Evolutionary conservation across 2,888 invertebrate species (phyloP).

Genomic region (Temnothorax rugatulus): DNA sequence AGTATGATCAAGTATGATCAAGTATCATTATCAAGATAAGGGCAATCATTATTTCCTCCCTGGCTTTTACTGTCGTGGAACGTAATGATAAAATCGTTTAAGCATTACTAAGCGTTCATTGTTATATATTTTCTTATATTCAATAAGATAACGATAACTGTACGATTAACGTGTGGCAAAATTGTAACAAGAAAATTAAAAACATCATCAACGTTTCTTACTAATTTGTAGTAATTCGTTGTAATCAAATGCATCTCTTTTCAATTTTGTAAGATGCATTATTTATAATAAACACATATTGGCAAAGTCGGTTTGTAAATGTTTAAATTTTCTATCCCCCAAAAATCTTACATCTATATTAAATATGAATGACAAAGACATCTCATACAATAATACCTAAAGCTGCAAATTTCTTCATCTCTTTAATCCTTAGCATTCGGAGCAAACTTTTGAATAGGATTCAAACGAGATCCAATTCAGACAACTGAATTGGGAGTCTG

Average conservation of each 20-base stretch:
- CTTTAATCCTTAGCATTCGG: neutral
- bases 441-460: neutral
- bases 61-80: neutral
- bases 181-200: neutral
- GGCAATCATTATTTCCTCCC: constrained; percentile 38
- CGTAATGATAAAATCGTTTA: constrained; percentile 19
- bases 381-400: neutral
- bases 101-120: neutral
- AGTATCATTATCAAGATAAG: constrained; percentile 26
- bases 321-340: neutral
- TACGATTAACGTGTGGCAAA: neutral
- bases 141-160: neutral
- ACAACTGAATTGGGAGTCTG: constrained; percentile 1
- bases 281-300: neutral
- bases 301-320: neutral
- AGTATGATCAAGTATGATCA: constrained; percentile 8
- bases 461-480: neutral
- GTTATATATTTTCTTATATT: neutral
- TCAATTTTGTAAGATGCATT: neutral
- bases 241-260: neutral
- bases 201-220: neutral
- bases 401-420: neutral
- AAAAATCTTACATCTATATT: neutral
- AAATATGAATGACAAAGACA: neutral
- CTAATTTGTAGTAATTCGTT: neutral